Evolutionary conservation across 2,113 vertebrate species (phyloP).

Genomic region (Meles meles): DNA sequence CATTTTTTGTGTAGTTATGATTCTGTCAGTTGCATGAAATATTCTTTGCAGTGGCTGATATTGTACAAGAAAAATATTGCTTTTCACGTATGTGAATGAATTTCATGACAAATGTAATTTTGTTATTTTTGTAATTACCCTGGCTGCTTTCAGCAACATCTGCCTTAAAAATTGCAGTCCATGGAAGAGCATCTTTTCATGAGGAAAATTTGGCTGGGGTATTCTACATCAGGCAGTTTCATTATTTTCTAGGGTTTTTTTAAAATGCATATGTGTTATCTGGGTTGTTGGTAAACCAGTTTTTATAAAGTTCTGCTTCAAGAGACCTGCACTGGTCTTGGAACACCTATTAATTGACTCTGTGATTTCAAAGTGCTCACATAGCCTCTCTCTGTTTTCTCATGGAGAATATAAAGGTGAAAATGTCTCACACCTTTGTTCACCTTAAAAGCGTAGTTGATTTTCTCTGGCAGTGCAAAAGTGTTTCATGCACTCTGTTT

Average conservation of each 20-base stretch:
- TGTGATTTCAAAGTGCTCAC: conserved; percentile 20
- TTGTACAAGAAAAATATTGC: background rate
- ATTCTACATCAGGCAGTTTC: background rate
- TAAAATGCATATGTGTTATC: conserved; percentile 5
- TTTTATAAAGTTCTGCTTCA: conserved; percentile 8
- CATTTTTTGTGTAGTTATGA: background rate
- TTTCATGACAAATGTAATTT: conserved; percentile 31
- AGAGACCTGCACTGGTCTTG: background rate
- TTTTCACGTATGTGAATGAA: conserved; percentile 32
- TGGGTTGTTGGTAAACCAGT: background rate
- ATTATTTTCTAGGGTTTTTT: conserved; percentile 2
- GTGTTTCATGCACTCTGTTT: background rate
- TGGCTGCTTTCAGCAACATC: conserved; percentile 19
- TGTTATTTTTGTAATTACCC: conserved; percentile 28
- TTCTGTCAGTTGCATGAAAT: conserved; percentile 13
- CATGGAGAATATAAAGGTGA: background rate
- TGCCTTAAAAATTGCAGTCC: conserved; percentile 17
- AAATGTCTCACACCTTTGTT: background rate
- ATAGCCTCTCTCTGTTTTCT: background rate
- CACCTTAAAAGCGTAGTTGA: background rate
- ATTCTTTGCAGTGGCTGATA: background rate
- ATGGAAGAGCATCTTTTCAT: background rate
- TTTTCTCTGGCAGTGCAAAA: conserved; percentile 1
- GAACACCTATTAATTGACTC: background rate
- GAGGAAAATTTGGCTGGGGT: conserved; percentile 1